Conservation (phyloP, 1,140 invertebrate genomes). For the Apis dorsata region DNA sequence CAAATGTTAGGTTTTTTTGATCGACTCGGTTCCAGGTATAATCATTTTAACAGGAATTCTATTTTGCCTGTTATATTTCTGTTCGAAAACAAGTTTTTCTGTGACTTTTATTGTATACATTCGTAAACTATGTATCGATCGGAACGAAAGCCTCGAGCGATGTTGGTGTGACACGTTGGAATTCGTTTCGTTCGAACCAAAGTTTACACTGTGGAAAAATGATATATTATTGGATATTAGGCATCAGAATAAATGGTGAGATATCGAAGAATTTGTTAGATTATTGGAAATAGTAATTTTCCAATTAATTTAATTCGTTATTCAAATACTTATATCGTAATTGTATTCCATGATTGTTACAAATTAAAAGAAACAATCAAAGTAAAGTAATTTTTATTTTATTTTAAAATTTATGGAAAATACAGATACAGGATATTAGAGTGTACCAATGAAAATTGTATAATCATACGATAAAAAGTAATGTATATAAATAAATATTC, state of each 20-base stretch:
- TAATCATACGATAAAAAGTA: no score
- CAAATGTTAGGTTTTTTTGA: background rate
- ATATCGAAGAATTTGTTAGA: no score
- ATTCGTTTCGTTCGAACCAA: background rate
- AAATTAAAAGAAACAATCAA: no score
- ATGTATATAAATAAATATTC: no score
- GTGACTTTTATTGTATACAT: background rate
- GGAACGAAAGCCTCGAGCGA: background rate
- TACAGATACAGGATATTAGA: background rate
- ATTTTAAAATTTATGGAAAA: no score
- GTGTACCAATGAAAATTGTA: background rate
- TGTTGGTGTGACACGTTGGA: background rate
- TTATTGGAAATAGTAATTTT: no score
- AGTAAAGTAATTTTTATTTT: no score
- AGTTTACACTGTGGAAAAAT: no score
- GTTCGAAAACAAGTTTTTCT: constrained; percentile 29
- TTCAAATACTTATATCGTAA: no score
- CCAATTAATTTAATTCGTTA: no score
- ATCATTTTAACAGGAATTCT: background rate
- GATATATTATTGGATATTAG: background rate
- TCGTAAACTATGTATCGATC: background rate
- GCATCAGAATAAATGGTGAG: no score
- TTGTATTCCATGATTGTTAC: no score
- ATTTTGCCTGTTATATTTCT: background rate
- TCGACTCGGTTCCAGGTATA: background rate